These are phyloP conservation scores for Lithobius niger DNA, from an alignment of 1,140 invertebrate species.

Conservation along the genomic window DNA sequence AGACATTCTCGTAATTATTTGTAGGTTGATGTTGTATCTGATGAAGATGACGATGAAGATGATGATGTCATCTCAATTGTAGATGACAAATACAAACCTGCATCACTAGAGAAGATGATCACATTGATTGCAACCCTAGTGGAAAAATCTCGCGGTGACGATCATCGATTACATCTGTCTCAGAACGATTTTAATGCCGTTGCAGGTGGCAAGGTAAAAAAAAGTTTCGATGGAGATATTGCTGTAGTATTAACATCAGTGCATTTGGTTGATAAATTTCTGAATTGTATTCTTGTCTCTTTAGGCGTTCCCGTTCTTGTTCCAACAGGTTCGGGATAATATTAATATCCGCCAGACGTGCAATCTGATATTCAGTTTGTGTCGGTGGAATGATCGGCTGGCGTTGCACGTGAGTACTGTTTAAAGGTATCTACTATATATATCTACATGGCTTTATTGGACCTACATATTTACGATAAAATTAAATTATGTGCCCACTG, in stretches of 20 bases:
- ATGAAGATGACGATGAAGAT: slow-evolving; percentile 66
- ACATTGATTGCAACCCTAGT: slow-evolving; percentile 72
- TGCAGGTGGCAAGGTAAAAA: slow-evolving; percentile 63
- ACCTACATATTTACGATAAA: too few species aligned
- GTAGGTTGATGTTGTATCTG: slow-evolving; percentile 38
- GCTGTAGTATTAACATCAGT: slow-evolving; percentile 8
- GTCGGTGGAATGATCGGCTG: slow-evolving; percentile 72
- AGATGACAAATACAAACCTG: slow-evolving; percentile 65
- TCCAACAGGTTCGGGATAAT: slow-evolving; percentile 84
- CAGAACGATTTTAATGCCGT: slow-evolving; percentile 65
- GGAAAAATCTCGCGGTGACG: slow-evolving; percentile 66
- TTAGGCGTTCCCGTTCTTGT: slow-evolving; percentile 79
- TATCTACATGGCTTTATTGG: too few species aligned
- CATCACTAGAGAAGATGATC: slow-evolving; percentile 92
- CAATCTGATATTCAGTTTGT: slow-evolving; percentile 79
- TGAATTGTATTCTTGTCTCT: slow-evolving; percentile 16
- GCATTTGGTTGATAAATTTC: slow-evolving; percentile 17
- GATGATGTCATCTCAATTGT: slow-evolving; percentile 47
- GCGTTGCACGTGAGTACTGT: slow-evolving; percentile 46
- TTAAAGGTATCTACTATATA: too few species aligned
- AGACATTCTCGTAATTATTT: background rate
- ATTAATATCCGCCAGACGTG: slow-evolving; percentile 83
- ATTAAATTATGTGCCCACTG: too few species aligned
- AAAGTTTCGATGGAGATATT: slow-evolving; percentile 1
- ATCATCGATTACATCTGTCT: slow-evolving; percentile 57